Evolutionary conservation across 2,888 invertebrate species (phyloP), one percentile per base, ranked within the genome.

Genomic region (Eurytoma adleriae): DNA sequence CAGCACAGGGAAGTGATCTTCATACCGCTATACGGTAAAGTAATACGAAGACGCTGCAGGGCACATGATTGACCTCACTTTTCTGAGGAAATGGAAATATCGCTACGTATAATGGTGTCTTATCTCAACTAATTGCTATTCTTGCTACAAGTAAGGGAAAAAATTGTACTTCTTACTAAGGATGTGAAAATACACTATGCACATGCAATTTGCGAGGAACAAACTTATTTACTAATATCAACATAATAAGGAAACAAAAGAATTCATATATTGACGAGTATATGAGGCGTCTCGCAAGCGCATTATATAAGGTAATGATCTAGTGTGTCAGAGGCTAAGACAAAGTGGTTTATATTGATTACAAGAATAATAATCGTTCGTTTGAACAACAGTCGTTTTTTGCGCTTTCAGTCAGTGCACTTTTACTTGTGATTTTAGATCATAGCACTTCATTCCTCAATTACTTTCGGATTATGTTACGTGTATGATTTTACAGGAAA

Each of bases 71-170:
- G 57, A 70, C 75, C 68, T 82, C 70, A 71, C 40, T 69, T 71
- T 80, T 70, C 82, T 59, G 83, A 80, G 81, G 61, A 66, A 81
- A 69, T 73, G 82, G 73, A 86, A 88, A 87, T 88, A 86, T 88
- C 85, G 85, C 86, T 89, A 89, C 88, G 88, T 89, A 89, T 87
- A 88, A 88, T 85, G 87, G 88, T 89, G 88, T 89, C 88, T 89
- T 89, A 87, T 86, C 85, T 86, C 84, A 86, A 87, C 83, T 88
- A 87, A 88, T 86, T 83, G 84, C 85, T 88, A 87, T 87, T 87
- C 85, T 86, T 86, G 85, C 83, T 85, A 85, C 84, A 84, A 71
- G 79, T 85, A 48, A 68, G 68, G 57, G 18, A 59, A 78, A 78
- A 78, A 70, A 81, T 81, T 84, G 80, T 83, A 84, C 83, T 85